Base-by-base conservation (phyloP, 2,888 invertebrate genomes). In the Temnothorax ravouxi region DNA sequence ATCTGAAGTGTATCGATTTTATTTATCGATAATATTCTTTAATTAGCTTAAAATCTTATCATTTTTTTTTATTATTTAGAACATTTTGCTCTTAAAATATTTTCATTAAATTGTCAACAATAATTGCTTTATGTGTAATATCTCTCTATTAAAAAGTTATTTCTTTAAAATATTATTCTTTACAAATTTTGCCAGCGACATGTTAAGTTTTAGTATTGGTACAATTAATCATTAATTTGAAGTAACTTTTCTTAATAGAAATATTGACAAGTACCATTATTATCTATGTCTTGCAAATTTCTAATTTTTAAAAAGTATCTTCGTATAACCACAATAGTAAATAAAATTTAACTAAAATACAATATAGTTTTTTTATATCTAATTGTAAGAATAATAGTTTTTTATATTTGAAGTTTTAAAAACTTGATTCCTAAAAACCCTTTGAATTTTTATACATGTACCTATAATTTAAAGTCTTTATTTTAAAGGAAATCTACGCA, bases 151-250 rank as follows among this genome's bases (percentile, higher is more conserved):
- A 41, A 54, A 71, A 56, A 71, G 11, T 69, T 11, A 29, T 34
- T 50, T 69, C 18, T 66, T 21, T 44, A 8, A 15, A 25, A 47
- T 66, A 18, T 66, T 66, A 66, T 25, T 44, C 25, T 64, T 44
- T 18, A 64, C 18, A 41, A 21, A 21, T 66, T 25, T 44, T 25
- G 3, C 29, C 18, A 25, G 6, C 5, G 11, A 29, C 9, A 15
- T 15, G 18, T 13, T 11, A 25, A 44, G 44, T 5, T 29, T 18
- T 47, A 64, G 29, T 50, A 6, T 50, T 67, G 9, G 9, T 25
- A 41, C 25, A 18, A 18, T 29, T 11, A 25, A 25, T 67, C 2
- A 25, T 18, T 44, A 29, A 64, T 21, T 15, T 64, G 3, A 64
- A 47, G 9, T 18, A 25, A 47, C 4, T 41, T 47, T 41, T 67